phyloP scores from a whole-genome alignment of 2,113 vertebrate genomes.

The Ascaphus truei region DNA sequence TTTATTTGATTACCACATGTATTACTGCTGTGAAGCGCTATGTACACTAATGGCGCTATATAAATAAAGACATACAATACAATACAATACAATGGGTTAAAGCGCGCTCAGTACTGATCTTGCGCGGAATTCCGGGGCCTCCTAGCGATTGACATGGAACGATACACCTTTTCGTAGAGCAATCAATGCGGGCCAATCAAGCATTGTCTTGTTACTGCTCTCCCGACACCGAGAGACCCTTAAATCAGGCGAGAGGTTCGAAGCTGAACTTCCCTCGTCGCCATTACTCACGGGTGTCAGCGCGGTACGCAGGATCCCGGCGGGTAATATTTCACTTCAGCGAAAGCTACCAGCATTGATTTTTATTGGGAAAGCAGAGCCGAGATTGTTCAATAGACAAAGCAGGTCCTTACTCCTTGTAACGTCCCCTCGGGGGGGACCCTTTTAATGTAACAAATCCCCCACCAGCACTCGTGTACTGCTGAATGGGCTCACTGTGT shows the following conservation, averaged over 20 bases:
- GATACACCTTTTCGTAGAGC: slow-evolving; percentile 17
- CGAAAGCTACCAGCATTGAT: slow-evolving; percentile 19
- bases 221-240: slow-evolving; percentile 7
- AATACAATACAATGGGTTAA: no score
- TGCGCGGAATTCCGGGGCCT: background rate
- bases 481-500: no score
- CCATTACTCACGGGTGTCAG: slow-evolving; percentile 16
- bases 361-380: slow-evolving; percentile 18
- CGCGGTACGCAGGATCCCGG: background rate
- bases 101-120: no score
- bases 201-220: slow-evolving; percentile 26
- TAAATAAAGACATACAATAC: no score
- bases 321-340: slow-evolving; percentile 15
- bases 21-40: no score
- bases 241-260: slow-evolving; percentile 14
- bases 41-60: no score
- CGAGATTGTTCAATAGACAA: background rate
- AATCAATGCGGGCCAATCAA: slow-evolving; percentile 27
- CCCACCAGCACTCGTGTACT: no score
- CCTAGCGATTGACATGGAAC: background rate
- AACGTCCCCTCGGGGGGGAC: no score
- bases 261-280: background rate
- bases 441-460: no score
- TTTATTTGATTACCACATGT: no score
- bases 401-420: background rate